Base-by-base conservation (phyloP, 2,888 invertebrate genomes). In the Nomada hirtipes region DNA sequence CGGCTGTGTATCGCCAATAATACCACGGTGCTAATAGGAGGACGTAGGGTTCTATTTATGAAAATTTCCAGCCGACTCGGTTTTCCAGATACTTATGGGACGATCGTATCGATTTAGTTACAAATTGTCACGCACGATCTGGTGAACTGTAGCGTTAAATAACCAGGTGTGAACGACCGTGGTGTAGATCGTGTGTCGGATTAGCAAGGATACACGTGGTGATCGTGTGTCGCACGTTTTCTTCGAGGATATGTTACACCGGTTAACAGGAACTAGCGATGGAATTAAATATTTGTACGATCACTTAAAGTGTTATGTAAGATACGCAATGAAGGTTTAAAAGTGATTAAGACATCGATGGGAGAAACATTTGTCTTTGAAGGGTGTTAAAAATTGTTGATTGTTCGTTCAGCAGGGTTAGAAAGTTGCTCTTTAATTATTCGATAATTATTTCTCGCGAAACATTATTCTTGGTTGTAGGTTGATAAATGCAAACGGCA, bases 91-190 rank as follows among this genome's bases (percentile, higher is more conserved):
- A 36, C 36, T 36, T 36, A 36, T 36, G 36, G 36, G 36, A 7
- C 69, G 81, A 83, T 79, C 60, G 75, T 59, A 61, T 50, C 78
- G 76, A 83, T 83, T 87, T 75, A 72, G 68, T 83, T 80, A 82
- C 79, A 87, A 87, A 87, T 87, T 80, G 76, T 69, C 60, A 44
- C 68, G 59, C 47, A 29, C 29, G 26, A 26, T 18, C 44, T 57
- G 69, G 42, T 65, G 64, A 83, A 78, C 78, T 60, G 65, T 68
- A 47, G 70, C 71, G 72, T 81, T 79, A 55, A 79, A 73, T 70
- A 79, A 57, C 53, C 55, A 64, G 47, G 52, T 78, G 75, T 68
- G 60, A 73, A 82, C 55, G 70, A 44, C 59, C 53, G 53, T 65
- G 36, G 18, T 53, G 23, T 52, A 60, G 76, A 83, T 74, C 44